Evolutionary conservation across 2,113 vertebrate genomes (phyloP), one percentile per base, ranked within the genome.

Genomic region (Meriones unguiculatus): DNA sequence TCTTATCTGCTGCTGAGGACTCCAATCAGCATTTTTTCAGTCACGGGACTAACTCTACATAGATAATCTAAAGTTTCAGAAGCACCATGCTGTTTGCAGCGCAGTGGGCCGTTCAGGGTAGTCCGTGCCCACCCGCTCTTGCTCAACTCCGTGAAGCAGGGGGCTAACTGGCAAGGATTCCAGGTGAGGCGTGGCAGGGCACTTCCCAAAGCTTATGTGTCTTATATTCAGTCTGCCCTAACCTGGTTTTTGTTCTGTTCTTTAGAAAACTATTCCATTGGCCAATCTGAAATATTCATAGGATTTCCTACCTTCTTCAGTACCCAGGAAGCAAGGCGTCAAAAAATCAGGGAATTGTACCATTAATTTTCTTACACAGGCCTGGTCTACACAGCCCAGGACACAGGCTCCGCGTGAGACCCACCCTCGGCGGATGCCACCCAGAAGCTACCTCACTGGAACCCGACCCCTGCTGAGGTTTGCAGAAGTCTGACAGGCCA

Each of bases 261-360:
- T 93, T 89, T 77, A 86, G 76, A 82, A 91, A 88, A 46, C 2
- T 70, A 65, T 14, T 65, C 30, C 75, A 59, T 62, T 76, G 38
- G 76, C 35, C 90, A 62, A 62, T 75, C 35, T n/a, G 72, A 89
- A 52, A 41, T 62, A 90, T 87, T 89, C 69, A 87, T 46, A 20
- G 54, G 22, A 30, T 10, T 72, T n/a, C 22, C 72, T 64, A 93
- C 32, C n/a, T n/a, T n/a, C 72, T 35, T 46, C 20, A 67, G 76
- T 30, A 64, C 28, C 25, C 14, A 28, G 81, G 62, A 92, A 88
- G 25, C 13, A 18, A 75, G 70, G 50, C 24, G 41, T 38, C 10
- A 35, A 85, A n/a, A 54, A 62, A 62, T 59, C 67, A 85, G 54
- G 52, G 46, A 96, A 78, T 70, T 24, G 11, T 76, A 25, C 46